phyloP scores from a whole-genome alignment of 2,797 vertebrate species.

The Pyrocephalus nanus region DNA sequence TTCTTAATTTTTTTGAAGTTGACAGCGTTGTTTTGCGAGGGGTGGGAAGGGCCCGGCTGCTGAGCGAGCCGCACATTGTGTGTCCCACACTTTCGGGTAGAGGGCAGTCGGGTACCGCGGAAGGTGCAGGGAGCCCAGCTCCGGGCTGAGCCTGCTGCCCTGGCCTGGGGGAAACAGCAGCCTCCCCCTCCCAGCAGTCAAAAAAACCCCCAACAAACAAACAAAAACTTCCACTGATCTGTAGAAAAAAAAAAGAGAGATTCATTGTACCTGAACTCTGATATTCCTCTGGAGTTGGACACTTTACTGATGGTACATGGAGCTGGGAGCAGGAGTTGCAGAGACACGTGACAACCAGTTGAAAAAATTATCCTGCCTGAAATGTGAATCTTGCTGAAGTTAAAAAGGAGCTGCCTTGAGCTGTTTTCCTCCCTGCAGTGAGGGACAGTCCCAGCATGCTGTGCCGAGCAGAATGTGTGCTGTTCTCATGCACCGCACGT shows the following conservation, averaged over 20 bases:
- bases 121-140: background rate
- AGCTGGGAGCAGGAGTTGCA: background rate
- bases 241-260: background rate
- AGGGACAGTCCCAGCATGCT: background rate
- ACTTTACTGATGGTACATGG: background rate
- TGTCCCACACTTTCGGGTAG: slow-evolving; percentile 11
- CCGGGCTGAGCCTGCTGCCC: background rate
- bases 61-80: background rate
- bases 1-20: background rate
- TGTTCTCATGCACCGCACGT: background rate
- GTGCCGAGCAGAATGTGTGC: background rate
- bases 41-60: background rate
- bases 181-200: too few relatives aligned
- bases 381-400: background rate
- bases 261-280: background rate
- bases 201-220: too few relatives aligned
- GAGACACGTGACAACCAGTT: rapidly evolving
- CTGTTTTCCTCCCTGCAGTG: background rate
- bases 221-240: background rate
- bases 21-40: background rate
- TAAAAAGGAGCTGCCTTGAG: background rate
- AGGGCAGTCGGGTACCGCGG: slow-evolving; percentile 39
- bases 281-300: background rate
- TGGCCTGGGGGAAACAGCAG: too few relatives aligned
- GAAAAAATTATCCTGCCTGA: background rate